phyloP scores from a whole-genome alignment of 2,797 vertebrate species.

The Macrochelys suwanniensis region DNA sequence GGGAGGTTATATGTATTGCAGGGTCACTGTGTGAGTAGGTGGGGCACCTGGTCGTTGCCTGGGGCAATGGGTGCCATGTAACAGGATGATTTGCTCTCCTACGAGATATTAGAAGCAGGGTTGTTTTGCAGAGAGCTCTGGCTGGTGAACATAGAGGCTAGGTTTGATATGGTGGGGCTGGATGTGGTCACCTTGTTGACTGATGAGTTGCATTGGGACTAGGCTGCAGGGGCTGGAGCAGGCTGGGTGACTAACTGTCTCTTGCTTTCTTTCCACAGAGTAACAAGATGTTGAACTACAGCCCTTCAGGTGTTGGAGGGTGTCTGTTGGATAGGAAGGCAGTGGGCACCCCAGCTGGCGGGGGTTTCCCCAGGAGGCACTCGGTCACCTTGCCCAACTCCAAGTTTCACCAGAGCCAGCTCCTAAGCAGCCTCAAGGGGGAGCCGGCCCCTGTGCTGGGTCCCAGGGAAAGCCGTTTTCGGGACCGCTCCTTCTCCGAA shows the following conservation, averaged over 20 bases:
- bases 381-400: constrained; percentile 91
- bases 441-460: constrained; percentile 87
- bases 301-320: constrained; percentile 88
- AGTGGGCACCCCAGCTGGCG: constrained; percentile 93
- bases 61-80: not conserved
- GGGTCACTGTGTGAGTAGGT: not conserved
- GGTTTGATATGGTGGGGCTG: not conserved
- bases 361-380: constrained; percentile 93
- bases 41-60: not conserved
- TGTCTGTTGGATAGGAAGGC: constrained; percentile 99
- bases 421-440: constrained; percentile 93
- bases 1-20: not conserved
- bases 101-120: not conserved
- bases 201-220: not conserved
- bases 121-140: not conserved
- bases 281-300: constrained; percentile 95
- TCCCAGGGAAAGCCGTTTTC: constrained; percentile 94
- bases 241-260: constrained; percentile 44
- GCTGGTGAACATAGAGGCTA: not conserved
- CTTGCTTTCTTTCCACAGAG: constrained; percentile 83
- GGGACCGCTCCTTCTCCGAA: constrained; percentile 97
- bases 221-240: not conserved
- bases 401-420: constrained; percentile 96
- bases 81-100: not conserved
- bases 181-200: not conserved